Base-by-base conservation (phyloP, 2,888 invertebrate genomes). In the Hoplodrina ambigua region DNA sequence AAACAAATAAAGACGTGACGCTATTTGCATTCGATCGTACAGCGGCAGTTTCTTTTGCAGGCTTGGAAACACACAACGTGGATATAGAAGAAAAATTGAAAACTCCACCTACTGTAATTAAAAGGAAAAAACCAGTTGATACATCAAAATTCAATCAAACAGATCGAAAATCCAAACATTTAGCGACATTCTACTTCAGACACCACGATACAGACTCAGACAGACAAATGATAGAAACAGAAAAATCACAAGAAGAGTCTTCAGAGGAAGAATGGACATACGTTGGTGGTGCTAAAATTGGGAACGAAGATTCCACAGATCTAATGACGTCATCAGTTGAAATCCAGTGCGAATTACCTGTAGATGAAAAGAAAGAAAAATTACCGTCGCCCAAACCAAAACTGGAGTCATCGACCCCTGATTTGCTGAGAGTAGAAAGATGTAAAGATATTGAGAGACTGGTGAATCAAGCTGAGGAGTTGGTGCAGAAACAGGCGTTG, bases 201-300 rank as follows among this genome's bases (percentile, higher is more conserved):
- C 98, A 98, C 92, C 97, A 97, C 92, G 98, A 98, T 90, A 98
- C 98, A 17, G 98, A 98, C 91, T 98, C 98, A 15, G 98, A 98
- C 90, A 96, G 96, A 89, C 97, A 97, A 87, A 95, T 96, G 89
- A 91, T 95, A 76, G 92, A 96, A 88, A 94, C 96, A 62, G 92
- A 94, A 66, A 94, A 94, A 69, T 94, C 94, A 13, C 94, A 94
- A 75, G 95, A 94, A 58, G 96, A 96, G 83, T 95, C 94, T 0
- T 94, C 95, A 0, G 95, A 96, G 80, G 96, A 96, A 81, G 96
- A 97, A 92, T 97, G 97, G 97, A 97, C 97, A 0, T 97, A 97
- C 89, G 96, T 96, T n/a, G 95, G 94, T 74, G 93, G 93, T 30
- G 89, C 92, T 25, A 92, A 95, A 87, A 92, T 94, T 52, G 94